Conservation (phyloP, 2,113 vertebrate species). For the Hepsetus odoe region DNA sequence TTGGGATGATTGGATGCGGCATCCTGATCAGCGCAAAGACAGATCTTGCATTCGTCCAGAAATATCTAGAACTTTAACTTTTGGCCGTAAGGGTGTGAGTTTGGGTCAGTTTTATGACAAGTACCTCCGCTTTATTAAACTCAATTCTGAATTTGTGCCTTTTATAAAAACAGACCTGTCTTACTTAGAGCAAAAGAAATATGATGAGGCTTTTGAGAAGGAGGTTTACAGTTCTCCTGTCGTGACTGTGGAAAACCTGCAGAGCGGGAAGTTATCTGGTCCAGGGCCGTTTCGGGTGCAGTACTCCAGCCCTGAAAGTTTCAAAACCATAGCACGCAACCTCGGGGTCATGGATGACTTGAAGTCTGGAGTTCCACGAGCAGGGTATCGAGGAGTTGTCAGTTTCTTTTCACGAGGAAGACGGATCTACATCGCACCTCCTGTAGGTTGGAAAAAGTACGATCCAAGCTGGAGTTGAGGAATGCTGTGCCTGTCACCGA, state of each 20-base stretch:
- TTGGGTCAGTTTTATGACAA: slow-evolving; percentile 97
- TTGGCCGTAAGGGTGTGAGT: slow-evolving; percentile 92
- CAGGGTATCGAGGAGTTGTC: slow-evolving; percentile 89
- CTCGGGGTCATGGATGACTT: slow-evolving; percentile 94
- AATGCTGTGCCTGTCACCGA: background rate
- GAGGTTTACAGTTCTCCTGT: slow-evolving; percentile 77
- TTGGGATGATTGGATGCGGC: slow-evolving; percentile 97
- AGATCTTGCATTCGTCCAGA: slow-evolving; percentile 90
- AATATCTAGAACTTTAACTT: slow-evolving; percentile 90
- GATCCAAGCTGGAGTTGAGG: slow-evolving; percentile 88
- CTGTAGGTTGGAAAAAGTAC: slow-evolving; percentile 86
- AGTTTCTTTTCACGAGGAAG: slow-evolving; percentile 84
- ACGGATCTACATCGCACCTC: slow-evolving; percentile 87
- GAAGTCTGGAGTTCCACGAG: slow-evolving; percentile 92
- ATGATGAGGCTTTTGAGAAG: slow-evolving; percentile 77
- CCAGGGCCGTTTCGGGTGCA: slow-evolving; percentile 81
- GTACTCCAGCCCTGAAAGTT: slow-evolving; percentile 84
- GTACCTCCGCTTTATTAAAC: slow-evolving; percentile 91
- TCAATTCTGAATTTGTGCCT: slow-evolving; percentile 91
- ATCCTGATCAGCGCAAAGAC: slow-evolving; percentile 84
- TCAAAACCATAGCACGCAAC: slow-evolving; percentile 87
- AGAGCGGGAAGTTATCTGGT: slow-evolving; percentile 67
- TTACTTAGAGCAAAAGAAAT: slow-evolving; percentile 80
- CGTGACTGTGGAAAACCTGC: slow-evolving; percentile 80
- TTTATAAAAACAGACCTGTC: slow-evolving; percentile 86